These are phyloP conservation scores for Ceratothoa steindachneri DNA, from an alignment of 2,888 invertebrate genomes.

Conservation along the genomic window DNA sequence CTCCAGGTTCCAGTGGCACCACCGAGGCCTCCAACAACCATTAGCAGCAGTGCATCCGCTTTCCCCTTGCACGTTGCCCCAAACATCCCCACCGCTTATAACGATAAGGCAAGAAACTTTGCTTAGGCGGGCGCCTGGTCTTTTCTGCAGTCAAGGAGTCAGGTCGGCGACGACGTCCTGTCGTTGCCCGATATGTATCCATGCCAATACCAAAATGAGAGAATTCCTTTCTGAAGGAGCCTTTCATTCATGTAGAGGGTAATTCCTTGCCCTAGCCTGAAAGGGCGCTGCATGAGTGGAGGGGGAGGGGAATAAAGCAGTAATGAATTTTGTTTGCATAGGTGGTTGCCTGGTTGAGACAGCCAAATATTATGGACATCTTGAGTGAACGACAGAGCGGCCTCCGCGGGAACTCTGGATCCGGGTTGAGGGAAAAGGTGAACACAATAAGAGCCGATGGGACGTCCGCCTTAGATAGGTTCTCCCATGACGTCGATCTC, in stretches of 20 bases:
- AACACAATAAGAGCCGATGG: constrained; percentile 84
- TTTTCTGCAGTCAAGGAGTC: too few species aligned
- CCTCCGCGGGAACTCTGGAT: constrained; percentile 66
- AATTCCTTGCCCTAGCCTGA: too few species aligned
- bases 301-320: too few species aligned
- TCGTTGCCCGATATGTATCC: too few species aligned
- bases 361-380: constrained; percentile 89
- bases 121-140: too few species aligned
- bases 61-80: constrained; percentile 48
- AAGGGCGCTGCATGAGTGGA: too few species aligned
- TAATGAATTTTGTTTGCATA: constrained; percentile 50
- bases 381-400: constrained; percentile 75
- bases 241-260: too few species aligned
- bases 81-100: constrained; percentile 83
- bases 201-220: too few species aligned
- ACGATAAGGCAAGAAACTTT: constrained; percentile 61
- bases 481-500: constrained; percentile 88
- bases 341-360: constrained; percentile 91
- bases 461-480: constrained; percentile 72
- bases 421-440: constrained; percentile 77
- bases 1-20: constrained; percentile 25
- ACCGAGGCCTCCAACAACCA: constrained; percentile 44
- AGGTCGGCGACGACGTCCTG: too few species aligned
- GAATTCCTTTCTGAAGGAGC: too few species aligned
- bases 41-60: constrained; percentile 43